Evolutionary conservation across 2,113 vertebrate species (phyloP).

Genomic region (Peromyscus californicus): DNA sequence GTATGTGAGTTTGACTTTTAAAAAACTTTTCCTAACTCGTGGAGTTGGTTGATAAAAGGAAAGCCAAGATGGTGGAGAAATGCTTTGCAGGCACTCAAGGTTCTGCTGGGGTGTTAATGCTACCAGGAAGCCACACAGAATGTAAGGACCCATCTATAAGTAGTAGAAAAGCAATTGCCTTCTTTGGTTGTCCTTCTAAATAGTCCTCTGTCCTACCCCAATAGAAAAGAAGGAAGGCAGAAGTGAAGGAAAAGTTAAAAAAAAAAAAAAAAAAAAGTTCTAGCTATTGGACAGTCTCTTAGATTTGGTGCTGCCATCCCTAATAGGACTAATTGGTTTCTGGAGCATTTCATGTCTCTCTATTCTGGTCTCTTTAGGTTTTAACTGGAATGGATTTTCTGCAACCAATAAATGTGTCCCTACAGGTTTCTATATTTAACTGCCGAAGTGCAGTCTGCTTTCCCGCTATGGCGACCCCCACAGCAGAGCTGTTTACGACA

Average conservation of each 20-base stretch:
- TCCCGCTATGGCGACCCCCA: slow-evolving; percentile 41
- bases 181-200: not conserved
- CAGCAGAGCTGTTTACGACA: slow-evolving; percentile 63
- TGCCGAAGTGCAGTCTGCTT: slow-evolving; percentile 35
- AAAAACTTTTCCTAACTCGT: not conserved
- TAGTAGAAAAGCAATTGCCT: slow-evolving; percentile 40
- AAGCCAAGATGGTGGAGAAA: slow-evolving; percentile 16
- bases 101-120: not conserved
- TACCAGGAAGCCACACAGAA: slow-evolving; percentile 47
- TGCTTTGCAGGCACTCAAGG: not conserved
- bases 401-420: slow-evolving; percentile 57
- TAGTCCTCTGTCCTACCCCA: not conserved
- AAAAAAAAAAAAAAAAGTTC: not conserved
- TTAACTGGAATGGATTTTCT: slow-evolving; percentile 61
- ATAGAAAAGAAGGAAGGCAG: not conserved
- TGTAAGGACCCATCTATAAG: not conserved
- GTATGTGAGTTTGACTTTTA: slow-evolving; percentile 50
- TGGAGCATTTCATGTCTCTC: slow-evolving; percentile 32
- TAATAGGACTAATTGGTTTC: slow-evolving; percentile 26
- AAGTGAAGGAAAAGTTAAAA: not conserved
- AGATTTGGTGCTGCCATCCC: not conserved
- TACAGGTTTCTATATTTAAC: slow-evolving; percentile 67
- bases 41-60: not conserved
- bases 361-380: slow-evolving; percentile 47
- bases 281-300: not conserved